Percentiles rank a stretch among this genome's conserved stretches.
Conservation (phyloP, 1,140 invertebrate genomes). For the Drosophila melanica region DNA sequence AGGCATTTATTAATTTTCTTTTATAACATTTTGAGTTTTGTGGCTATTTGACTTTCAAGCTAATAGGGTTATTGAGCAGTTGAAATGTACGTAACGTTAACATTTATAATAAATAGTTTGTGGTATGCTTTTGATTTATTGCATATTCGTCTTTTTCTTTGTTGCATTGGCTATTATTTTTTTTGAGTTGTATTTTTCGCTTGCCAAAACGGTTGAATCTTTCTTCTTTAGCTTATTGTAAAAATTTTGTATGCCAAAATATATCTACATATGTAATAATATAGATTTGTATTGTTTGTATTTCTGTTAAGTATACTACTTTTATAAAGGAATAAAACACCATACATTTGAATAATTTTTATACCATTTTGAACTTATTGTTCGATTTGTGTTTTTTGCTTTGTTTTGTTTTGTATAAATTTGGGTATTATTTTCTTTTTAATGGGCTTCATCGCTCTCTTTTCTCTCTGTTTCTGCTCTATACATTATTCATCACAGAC, state of each 20-base stretch:
- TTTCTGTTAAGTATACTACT: constrained; percentile 54
- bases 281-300: constrained; percentile 22
- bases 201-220: constrained; percentile 52
- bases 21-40: constrained; percentile 71
- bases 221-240: constrained; percentile 53
- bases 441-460: constrained; percentile 51
- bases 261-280: constrained; percentile 61
- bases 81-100: constrained; percentile 63
- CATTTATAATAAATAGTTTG: constrained; percentile 63
- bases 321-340: constrained; percentile 79
- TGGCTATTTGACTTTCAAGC: constrained; percentile 75
- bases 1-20: constrained; percentile 58
- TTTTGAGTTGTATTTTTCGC: constrained; percentile 48
- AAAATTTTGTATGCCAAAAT: constrained; percentile 82
- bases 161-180: constrained; percentile 57
- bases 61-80: constrained; percentile 75
- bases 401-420: constrained; percentile 32
- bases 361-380: constrained; percentile 55
- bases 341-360: constrained; percentile 77
- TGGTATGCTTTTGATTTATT: constrained; percentile 64
- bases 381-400: constrained; percentile 46
- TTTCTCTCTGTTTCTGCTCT: constrained; percentile 31
- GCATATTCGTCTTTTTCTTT: constrained; percentile 53
- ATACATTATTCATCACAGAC: constrained; percentile 79
- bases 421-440: constrained; percentile 41